Evolutionary conservation across 2,113 vertebrate genomes (phyloP), one percentile per base, ranked within the genome.

Genomic region (Todiramphus chloris): DNA sequence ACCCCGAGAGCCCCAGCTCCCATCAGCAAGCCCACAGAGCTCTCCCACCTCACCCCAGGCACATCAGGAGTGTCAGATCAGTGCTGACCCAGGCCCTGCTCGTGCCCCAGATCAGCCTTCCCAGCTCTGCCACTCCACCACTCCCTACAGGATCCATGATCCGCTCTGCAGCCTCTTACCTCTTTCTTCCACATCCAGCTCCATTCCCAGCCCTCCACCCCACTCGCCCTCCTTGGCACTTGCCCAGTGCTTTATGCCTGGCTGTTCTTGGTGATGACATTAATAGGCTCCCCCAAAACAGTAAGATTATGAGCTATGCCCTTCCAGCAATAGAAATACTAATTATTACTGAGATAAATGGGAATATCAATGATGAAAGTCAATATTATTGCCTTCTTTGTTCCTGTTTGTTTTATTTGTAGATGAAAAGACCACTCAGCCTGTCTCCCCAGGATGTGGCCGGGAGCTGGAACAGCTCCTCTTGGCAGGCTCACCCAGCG

Each of bases 321-420:
- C 97, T 87, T 43, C 80, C 81, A 59, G 31, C 78, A 83, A 89
- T 51, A 94, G 96, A 97, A 96, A 75, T 80, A 90, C 97, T 98
- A 97, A 98, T 97, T 97, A 97, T 95, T 94, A 93, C 92, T 17
- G 84, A 93, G 89, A 89, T 93, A 87, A 93, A 97, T 96, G 91
- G 93, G 94, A 96, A 91, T 97, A 97, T 94, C 97, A 95, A 83
- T 94, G 97, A 96, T 85, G 93, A 93, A 89, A 83, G 48, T 96
- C 97, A 96, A 94, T 97, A 95, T 95, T 94, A 96, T 93, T 93
- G 96, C 93, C 94, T 81, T 35, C 95, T 96, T 94, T 58, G 58
- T 96, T 97, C 97, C 93, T 96, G 94, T 94, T 97, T 96, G 93
- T 94, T 97, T 97, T 97, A 96, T 97, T 66, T 95, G 92, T 70